Evolutionary conservation across 1,140 invertebrate species (phyloP).

Genomic region (Potamilus streckersoni): DNA sequence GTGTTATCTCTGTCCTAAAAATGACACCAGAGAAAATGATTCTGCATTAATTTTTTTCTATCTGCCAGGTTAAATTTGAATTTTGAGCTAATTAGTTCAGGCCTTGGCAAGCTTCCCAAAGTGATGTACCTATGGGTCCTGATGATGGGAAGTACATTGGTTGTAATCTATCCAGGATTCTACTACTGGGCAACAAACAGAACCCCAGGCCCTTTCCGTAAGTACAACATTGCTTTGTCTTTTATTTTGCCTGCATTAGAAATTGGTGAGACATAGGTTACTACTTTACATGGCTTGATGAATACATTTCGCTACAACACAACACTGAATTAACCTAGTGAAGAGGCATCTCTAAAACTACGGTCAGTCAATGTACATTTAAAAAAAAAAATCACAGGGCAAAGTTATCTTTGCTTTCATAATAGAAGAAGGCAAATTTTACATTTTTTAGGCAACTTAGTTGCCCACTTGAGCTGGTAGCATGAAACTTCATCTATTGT

Average conservation of each 20-base stretch:
- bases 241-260: neutral
- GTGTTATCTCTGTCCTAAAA: no score
- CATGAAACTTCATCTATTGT: no score
- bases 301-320: no score
- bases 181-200: conserved; percentile 70
- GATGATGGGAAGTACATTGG: conserved; percentile 70
- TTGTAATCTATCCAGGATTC: conserved; percentile 72
- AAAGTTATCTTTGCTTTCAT: no score
- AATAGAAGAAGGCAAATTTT: no score
- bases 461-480: no score
- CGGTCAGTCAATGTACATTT: no score
- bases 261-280: neutral
- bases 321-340: no score
- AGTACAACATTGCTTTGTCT: conserved; percentile 3
- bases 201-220: conserved; percentile 38
- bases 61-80: conserved; percentile 71
- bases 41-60: neutral
- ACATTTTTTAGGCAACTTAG: no score
- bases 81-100: conserved; percentile 70
- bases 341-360: no score
- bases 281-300: neutral
- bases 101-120: conserved; percentile 72
- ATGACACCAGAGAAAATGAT: no score
- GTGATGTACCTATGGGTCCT: conserved; percentile 72
- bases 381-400: no score